Conservation (phyloP, 1,140 invertebrate genomes). For the Rhyacophila brunnea region DNA sequence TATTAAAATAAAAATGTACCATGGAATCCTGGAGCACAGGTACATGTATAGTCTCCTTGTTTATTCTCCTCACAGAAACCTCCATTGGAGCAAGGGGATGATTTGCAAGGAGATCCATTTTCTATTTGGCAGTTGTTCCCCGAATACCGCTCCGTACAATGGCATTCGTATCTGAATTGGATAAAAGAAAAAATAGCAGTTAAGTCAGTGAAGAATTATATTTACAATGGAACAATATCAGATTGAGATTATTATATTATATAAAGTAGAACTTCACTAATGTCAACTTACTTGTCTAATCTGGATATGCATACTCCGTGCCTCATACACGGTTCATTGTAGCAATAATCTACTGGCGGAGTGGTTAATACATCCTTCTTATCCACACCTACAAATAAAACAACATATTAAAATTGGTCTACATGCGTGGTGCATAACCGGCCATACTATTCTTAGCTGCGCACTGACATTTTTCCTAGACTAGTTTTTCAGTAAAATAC, state of each 20-base stretch:
- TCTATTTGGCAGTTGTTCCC: conserved; percentile 85
- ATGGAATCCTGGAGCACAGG: conserved; percentile 70
- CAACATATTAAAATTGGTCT: neutral
- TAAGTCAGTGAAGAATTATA: too few species aligned
- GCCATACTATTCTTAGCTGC: too few species aligned
- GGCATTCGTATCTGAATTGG: conserved; percentile 66
- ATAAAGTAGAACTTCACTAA: too few species aligned
- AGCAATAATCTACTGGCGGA: conserved; percentile 66
- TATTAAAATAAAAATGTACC: too few species aligned
- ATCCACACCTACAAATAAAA: conserved; percentile 48
- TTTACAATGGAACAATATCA: too few species aligned
- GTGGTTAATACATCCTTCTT: conserved; percentile 54
- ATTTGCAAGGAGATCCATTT: conserved; percentile 68
- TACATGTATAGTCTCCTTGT: conserved; percentile 73
- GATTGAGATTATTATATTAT: too few species aligned
- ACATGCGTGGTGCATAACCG: too few species aligned
- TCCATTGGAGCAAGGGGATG: conserved; percentile 71
- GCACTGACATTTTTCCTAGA: too few species aligned
- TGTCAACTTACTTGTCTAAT: conserved; percentile 54
- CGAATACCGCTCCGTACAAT: conserved; percentile 73
- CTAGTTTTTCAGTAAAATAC: too few species aligned
- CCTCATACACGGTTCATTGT: conserved; percentile 76
- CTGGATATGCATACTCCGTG: conserved; percentile 75
- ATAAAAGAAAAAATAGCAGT: neutral
- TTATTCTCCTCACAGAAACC: conserved; percentile 71